A percentile compares a stretch with the other conserved stretches of the same genome.
phyloP scores from a whole-genome alignment of 1,140 invertebrate genomes.

The Prorops nasuta region DNA sequence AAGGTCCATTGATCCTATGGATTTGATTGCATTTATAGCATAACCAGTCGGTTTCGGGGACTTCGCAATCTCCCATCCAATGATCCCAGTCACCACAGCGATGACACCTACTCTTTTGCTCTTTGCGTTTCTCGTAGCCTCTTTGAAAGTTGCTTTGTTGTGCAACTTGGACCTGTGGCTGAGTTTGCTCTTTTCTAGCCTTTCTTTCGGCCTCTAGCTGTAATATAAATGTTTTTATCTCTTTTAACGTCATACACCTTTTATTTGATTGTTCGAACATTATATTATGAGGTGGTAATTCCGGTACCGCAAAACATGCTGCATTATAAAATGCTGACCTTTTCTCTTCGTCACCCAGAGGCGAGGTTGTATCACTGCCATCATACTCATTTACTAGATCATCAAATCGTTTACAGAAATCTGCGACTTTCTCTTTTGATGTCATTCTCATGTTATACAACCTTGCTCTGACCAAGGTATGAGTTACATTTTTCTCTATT shows the following conservation, averaged over 20 bases:
- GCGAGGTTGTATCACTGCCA: conserved; percentile 4
- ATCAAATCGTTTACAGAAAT: conserved; percentile 28
- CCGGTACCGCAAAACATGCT: neutral
- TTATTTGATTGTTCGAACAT: neutral
- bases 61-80: conserved; percentile 1
- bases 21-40: conserved; percentile 13
- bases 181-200: neutral
- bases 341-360: conserved; percentile 20
- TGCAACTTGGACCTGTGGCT: too few relatives aligned
- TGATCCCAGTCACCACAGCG: conserved; percentile 15
- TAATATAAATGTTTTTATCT: conserved; percentile 15
- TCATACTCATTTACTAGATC: conserved; percentile 24
- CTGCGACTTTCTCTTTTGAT: conserved; percentile 18
- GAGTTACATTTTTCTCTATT: conserved; percentile 20
- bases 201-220: conserved; percentile 20
- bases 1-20: too few relatives aligned
- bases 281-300: neutral
- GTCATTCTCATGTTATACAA: conserved; percentile 26
- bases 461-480: conserved; percentile 17
- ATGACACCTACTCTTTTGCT: neutral
- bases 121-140: neutral
- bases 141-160: too few relatives aligned
- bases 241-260: conserved; percentile 14
- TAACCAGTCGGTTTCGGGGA: conserved; percentile 4
- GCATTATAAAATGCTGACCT: conserved; percentile 21